phyloP scores from a whole-genome alignment of 2,113 vertebrate genomes.

The Verasper variegatus region DNA sequence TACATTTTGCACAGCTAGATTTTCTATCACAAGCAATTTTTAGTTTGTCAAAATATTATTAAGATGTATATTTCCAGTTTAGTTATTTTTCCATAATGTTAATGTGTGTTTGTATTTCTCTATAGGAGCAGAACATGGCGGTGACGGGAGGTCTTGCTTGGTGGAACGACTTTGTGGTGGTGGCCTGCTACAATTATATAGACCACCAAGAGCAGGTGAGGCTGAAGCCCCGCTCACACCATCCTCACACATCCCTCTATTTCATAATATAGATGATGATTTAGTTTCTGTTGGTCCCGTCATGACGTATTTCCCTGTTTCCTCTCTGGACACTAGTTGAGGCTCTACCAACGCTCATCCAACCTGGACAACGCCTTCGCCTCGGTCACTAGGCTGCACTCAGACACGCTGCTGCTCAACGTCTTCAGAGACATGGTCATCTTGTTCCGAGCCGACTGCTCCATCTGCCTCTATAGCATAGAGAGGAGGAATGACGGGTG shows the following conservation, averaged over 20 bases:
- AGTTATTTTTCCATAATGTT: no score
- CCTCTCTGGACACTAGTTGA: conserved; percentile 81
- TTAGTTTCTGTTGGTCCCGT: neutral
- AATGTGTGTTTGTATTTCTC: neutral
- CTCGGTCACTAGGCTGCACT: conserved; percentile 91
- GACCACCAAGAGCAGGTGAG: conserved; percentile 95
- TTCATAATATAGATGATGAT: neutral
- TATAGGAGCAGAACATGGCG: conserved; percentile 96
- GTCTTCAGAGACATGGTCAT: conserved; percentile 95
- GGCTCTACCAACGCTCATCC: conserved; percentile 92
- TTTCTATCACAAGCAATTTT: neutral
- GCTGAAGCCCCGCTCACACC: neutral
- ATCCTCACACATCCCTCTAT: neutral
- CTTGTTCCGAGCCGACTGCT: conserved; percentile 95
- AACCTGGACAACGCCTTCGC: conserved; percentile 98
- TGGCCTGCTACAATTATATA: conserved; percentile 95
- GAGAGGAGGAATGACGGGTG: conserved; percentile 90
- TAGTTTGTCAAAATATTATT: no score
- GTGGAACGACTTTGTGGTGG: conserved; percentile 97
- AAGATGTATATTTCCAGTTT: no score
- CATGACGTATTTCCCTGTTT: neutral
- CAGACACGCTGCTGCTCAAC: conserved; percentile 92
- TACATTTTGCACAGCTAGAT: no score
- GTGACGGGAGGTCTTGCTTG: conserved; percentile 97
- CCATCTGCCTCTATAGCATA: conserved; percentile 97